A percentile compares a stretch with the other conserved stretches of the same genome.
Evolutionary conservation across 1,140 invertebrate genomes (phyloP).

Genomic region (Cyclargus thomasi): DNA sequence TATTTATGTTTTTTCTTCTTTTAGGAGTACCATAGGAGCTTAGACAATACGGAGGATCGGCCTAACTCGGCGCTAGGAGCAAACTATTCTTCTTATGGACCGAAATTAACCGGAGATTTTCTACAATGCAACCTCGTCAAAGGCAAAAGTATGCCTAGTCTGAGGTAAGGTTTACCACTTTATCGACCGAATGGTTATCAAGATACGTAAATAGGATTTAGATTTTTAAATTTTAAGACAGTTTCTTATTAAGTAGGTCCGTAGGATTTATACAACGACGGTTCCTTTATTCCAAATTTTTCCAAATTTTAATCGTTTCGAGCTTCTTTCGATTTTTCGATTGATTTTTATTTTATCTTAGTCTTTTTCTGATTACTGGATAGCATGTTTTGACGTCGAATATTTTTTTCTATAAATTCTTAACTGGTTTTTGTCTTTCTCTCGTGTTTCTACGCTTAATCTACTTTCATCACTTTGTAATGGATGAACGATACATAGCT

Average conservation of each 20-base stretch:
- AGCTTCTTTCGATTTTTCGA: conserved; percentile 15
- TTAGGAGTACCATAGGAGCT: conserved; percentile 86
- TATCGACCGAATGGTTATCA: background rate
- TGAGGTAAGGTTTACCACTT: conserved; percentile 80
- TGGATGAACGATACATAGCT: conserved; percentile 78
- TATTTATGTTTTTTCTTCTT: conserved; percentile 15
- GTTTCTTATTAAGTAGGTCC: conserved; percentile 22
- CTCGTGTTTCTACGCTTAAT: conserved; percentile 77
- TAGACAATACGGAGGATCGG: conserved; percentile 83
- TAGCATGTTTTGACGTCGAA: conserved; percentile 11
- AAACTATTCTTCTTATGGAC: conserved; percentile 59
- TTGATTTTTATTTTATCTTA: conserved; percentile 19
- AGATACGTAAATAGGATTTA: conserved; percentile 20
- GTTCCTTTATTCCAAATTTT: conserved; percentile 12
- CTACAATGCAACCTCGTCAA: conserved; percentile 86
- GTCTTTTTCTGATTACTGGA: background rate
- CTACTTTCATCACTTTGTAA: conserved; percentile 62
- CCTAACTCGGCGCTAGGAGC: conserved; percentile 61
- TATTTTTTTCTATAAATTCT: conserved; percentile 12
- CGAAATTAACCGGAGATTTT: conserved; percentile 57
- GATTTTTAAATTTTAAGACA: conserved; percentile 3
- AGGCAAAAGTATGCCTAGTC: conserved; percentile 96
- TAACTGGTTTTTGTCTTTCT: conserved; percentile 74
- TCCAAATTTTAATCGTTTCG: conserved; percentile 10
- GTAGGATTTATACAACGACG: conserved; percentile 4